These are phyloP conservation scores for Sebastes oblongus DNA, from an alignment of 2,797 vertebrate genomes.

Conservation along the genomic window DNA sequence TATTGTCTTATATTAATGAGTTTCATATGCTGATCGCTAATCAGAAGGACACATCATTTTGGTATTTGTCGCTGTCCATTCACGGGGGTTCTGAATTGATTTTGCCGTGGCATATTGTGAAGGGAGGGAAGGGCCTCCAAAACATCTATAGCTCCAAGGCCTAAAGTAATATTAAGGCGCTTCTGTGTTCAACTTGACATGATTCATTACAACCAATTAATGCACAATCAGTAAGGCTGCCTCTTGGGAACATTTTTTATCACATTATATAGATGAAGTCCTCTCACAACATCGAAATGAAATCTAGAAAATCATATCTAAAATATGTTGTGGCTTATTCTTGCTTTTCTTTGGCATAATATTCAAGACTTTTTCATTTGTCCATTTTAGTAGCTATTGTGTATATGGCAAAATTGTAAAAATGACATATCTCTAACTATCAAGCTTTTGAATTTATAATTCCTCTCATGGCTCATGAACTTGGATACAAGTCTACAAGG, in stretches of 20 bases:
- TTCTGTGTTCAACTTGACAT: neutral
- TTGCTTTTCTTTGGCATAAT: neutral
- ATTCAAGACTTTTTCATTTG: neutral
- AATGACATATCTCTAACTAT: neutral
- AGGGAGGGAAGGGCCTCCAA: neutral
- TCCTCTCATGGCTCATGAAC: neutral
- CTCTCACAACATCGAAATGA: neutral
- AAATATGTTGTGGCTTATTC: neutral
- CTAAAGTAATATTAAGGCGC: neutral
- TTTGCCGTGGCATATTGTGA: neutral
- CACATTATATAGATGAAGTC: neutral
- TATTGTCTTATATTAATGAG: no score
- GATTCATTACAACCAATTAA: neutral
- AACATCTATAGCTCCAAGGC: neutral
- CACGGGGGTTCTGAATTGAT: neutral
- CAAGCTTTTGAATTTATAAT: neutral
- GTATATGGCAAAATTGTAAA: neutral
- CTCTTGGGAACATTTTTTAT: neutral
- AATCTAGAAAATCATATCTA: fast-evolving
- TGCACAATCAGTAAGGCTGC: neutral
- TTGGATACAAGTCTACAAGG: neutral
- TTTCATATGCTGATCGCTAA: no score
- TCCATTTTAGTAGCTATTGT: neutral
- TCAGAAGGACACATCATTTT: neutral
- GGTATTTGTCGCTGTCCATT: neutral